A percentile compares a stretch with the other conserved stretches of the same genome.
Conservation (phyloP, 2,113 vertebrate genomes). For the Ciconia boyciana region DNA sequence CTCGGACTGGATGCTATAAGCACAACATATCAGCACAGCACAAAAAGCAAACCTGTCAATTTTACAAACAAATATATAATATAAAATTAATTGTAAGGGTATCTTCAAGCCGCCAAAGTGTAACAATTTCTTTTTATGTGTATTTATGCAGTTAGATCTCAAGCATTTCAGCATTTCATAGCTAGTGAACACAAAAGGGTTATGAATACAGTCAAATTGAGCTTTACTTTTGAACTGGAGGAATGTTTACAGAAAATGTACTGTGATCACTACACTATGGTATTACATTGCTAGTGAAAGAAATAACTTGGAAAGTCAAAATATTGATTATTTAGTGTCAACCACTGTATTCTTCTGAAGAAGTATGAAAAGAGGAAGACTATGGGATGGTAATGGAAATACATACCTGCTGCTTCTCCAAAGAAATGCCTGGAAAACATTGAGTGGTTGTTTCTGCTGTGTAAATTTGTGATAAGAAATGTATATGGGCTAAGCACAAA, state of each 20-base stretch:
- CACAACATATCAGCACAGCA: background rate
- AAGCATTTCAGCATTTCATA: background rate
- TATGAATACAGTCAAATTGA: background rate
- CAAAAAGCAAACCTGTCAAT: background rate
- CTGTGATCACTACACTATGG: background rate
- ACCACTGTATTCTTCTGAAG: background rate
- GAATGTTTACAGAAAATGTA: background rate
- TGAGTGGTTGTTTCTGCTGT: background rate
- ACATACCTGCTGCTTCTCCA: background rate
- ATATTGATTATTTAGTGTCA: background rate
- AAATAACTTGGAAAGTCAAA: background rate
- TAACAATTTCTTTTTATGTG: background rate
- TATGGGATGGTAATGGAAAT: background rate
- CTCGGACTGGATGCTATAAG: background rate
- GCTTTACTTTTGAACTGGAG: background rate
- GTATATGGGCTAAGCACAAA: background rate
- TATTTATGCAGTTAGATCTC: background rate
- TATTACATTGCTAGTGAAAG: background rate
- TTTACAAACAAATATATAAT: background rate
- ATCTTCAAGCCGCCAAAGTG: background rate
- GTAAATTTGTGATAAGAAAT: background rate
- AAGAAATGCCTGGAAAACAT: background rate
- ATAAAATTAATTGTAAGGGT: background rate
- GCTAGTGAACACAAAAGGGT: background rate
- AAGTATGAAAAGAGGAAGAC: background rate